phyloP scores from a whole-genome alignment of 2,888 invertebrate species.

The Trilocha varians region DNA sequence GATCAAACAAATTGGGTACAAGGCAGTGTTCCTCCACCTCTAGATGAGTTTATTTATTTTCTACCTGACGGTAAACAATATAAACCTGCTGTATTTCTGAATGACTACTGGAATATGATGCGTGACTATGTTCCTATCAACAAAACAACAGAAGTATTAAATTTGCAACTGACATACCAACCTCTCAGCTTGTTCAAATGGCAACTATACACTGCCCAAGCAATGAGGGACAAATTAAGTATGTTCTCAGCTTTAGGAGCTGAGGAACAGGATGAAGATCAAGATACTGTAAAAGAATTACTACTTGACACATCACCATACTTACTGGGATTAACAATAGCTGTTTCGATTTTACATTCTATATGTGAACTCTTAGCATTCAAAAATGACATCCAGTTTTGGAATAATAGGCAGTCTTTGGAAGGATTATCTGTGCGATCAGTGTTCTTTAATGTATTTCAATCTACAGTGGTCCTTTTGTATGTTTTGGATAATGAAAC shows the following conservation, averaged over 20 bases:
- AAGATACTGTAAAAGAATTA: slow-evolving; percentile 93
- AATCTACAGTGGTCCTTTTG: slow-evolving; percentile 93
- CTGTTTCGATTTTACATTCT: slow-evolving; percentile 95
- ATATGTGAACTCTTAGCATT: slow-evolving; percentile 98
- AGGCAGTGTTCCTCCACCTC: slow-evolving; percentile 91
- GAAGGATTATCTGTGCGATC: slow-evolving; percentile 98
- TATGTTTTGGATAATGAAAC: slow-evolving; percentile 99
- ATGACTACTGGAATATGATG: slow-evolving; percentile 99
- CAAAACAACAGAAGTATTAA: slow-evolving; percentile 81
- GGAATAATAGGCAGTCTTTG: slow-evolving; percentile 97
- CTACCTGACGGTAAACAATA: slow-evolving; percentile 89
- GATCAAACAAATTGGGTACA: slow-evolving; percentile 97
- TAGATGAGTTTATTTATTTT: slow-evolving; percentile 94
- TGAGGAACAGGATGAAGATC: slow-evolving; percentile 89
- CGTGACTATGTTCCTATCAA: slow-evolving; percentile 95
- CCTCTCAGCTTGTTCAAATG: slow-evolving; percentile 97
- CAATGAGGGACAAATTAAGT: slow-evolving; percentile 91
- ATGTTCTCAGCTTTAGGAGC: slow-evolving; percentile 75
- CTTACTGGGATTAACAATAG: slow-evolving; percentile 90
- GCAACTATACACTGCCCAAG: slow-evolving; percentile 98
- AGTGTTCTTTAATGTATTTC: slow-evolving; percentile 98
- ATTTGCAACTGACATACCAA: slow-evolving; percentile 83
- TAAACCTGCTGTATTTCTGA: slow-evolving; percentile 93
- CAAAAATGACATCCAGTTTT: slow-evolving; percentile 99
- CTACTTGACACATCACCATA: slow-evolving; percentile 97